Evolutionary conservation across 2,797 vertebrate genomes (phyloP), one percentile per base, ranked within the genome.

Genomic region (Artibeus jamaicensis): DNA sequence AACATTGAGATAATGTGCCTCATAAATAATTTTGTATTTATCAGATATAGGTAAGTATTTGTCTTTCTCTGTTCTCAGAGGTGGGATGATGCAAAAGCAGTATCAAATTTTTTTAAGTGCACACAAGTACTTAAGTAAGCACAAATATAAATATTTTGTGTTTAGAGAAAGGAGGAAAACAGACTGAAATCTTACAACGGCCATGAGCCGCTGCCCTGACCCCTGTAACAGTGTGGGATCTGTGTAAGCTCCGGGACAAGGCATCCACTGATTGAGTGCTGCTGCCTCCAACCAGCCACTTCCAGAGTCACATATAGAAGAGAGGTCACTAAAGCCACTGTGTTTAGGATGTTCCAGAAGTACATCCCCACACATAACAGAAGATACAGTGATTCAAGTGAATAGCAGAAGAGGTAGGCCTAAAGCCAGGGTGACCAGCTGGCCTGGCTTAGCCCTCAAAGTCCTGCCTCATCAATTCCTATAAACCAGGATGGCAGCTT

Each of bases 181-280:
- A 39, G 18, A 95, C 22, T 18, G 46, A 82, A 32, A 50, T 50
- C 57, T 74, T 65, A 16, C 14, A 29, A 53, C 5, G 59, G 44
- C 90, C n/a, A 21, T 57, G n/a, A 71, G n/a, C 32, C 0, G 0
- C 24, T 22, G 34, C 4, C 18, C 71, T 16, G 42, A 18, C 6
- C 21, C 15, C 42, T 39, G 26, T 5, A 14, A 34, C 3, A 29
- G 22, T 0, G 0, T 4, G 65, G 46, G 5, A 6, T 16, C 57
- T 29, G 9, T n/a, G 6, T 29, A 16, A 50, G 48, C 50, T 62
- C 84, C 68, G 46, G 18, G 42, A 62, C 32, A 42, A 59, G 42
- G 34, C 29, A 57, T 24, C n/a, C 10, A 7, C 3, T 57, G 12
- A 73, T 37, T 4, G 2, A 62, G 53, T 0, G 6, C 1, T 10